Percentiles rank a stretch among this genome's conserved stretches.
Conservation (phyloP, 1,140 invertebrate species). For the Magallana angulata region DNA sequence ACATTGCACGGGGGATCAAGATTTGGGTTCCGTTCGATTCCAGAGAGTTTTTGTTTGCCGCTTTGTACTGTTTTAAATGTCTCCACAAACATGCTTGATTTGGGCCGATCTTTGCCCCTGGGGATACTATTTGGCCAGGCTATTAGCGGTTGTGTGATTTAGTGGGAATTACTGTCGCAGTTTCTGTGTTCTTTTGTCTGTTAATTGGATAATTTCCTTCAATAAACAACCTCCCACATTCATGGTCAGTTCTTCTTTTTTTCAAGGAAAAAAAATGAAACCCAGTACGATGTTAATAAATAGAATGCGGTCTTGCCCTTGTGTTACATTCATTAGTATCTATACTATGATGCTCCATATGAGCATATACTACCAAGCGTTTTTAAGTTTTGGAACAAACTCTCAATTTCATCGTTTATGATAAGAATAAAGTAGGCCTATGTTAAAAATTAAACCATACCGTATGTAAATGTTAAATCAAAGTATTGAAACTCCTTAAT, state of each 20-base stretch:
- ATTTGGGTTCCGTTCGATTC: background rate
- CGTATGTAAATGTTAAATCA: too few relatives aligned
- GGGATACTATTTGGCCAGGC: background rate
- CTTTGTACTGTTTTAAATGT: conserved; percentile 30
- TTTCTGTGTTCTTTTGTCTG: background rate
- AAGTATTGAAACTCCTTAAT: too few relatives aligned
- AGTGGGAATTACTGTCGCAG: background rate
- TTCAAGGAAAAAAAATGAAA: background rate
- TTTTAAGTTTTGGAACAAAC: too few relatives aligned
- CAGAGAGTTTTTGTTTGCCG: background rate
- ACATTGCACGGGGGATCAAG: background rate
- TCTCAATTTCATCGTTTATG: too few relatives aligned
- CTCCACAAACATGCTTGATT: conserved; percentile 16
- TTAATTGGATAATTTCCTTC: conserved; percentile 27
- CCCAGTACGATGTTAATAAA: too few relatives aligned
- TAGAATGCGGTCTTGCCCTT: too few relatives aligned
- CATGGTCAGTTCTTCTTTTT: background rate
- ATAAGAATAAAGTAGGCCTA: too few relatives aligned
- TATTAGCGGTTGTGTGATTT: conserved; percentile 11
- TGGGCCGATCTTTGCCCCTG: background rate
- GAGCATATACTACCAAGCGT: too few relatives aligned
- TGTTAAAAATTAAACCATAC: too few relatives aligned
- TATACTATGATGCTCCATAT: too few relatives aligned
- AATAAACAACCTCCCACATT: conserved; percentile 23
- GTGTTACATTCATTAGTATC: too few relatives aligned